A percentile compares a stretch with the other conserved stretches of the same genome.
Conservation (phyloP, 1,140 invertebrate genomes). For the Camponotus pennsylvanicus region DNA sequence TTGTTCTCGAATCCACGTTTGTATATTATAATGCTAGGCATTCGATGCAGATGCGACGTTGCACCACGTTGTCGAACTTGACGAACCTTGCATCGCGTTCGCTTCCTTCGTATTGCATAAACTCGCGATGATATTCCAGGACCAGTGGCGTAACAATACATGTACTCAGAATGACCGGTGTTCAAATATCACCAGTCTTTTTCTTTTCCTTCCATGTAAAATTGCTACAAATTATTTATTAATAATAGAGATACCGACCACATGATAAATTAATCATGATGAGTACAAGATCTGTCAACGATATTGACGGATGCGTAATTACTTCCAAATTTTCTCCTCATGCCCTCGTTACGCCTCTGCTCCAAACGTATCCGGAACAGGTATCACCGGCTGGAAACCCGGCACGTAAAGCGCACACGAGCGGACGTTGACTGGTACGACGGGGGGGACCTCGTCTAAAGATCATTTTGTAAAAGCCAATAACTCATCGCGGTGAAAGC, state of each 20-base stretch:
- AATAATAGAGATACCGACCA: no score
- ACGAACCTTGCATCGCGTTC: slow-evolving; percentile 28
- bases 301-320: background rate
- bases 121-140: background rate
- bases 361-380: slow-evolving; percentile 61
- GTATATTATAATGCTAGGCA: slow-evolving; percentile 67
- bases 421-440: slow-evolving; percentile 34
- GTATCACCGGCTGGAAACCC: slow-evolving; percentile 65
- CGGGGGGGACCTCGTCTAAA: slow-evolving; percentile 13
- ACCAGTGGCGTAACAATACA: background rate
- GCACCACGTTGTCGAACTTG: slow-evolving; percentile 8
- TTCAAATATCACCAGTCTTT: background rate
- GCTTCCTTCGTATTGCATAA: slow-evolving; percentile 12
- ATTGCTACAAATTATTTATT: no score
- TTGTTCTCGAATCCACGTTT: slow-evolving; percentile 49
- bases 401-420: slow-evolving; percentile 63
- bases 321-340: slow-evolving; percentile 23
- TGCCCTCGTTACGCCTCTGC: slow-evolving; percentile 17
- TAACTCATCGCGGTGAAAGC: slow-evolving; percentile 68
- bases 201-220: background rate
- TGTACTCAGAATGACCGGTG: background rate
- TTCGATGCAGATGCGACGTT: slow-evolving; percentile 40
- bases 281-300: no score
- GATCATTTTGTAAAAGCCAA: slow-evolving; percentile 72
- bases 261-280: no score